Conservation (phyloP, 2,797 vertebrate genomes). For the Sternarchorhynchus goeldii region DNA sequence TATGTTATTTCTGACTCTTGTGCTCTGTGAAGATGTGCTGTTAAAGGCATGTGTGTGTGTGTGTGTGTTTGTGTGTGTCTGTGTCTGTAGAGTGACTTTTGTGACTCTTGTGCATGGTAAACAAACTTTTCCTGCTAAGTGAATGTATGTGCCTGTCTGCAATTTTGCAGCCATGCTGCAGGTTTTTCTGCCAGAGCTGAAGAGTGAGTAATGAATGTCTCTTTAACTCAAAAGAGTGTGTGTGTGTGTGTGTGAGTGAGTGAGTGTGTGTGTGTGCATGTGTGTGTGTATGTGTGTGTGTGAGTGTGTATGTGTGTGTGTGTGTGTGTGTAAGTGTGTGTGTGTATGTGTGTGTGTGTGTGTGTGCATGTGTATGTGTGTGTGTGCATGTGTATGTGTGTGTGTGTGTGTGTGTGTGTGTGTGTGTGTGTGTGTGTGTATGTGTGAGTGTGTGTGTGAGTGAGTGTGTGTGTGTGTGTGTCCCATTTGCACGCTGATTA, state of each 20-base stretch:
- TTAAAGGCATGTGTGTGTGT: constrained; percentile 26
- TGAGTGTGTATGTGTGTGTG: constrained; percentile 27
- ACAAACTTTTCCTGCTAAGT: constrained; percentile 24
- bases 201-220: constrained; percentile 36
- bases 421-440: constrained; percentile 33
- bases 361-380: neutral
- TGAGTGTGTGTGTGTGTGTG: constrained; percentile 10
- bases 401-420: constrained; percentile 16
- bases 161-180: constrained; percentile 6
- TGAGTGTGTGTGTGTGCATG: constrained; percentile 19
- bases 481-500: constrained; percentile 47
- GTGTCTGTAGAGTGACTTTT: no score
- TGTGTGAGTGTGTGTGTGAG: constrained; percentile 31
- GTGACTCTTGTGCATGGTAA: no score
- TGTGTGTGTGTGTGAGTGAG: constrained; percentile 13
- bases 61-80: constrained; percentile 21
- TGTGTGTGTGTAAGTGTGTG: constrained; percentile 23
- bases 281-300: constrained; percentile 29
- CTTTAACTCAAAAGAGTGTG: constrained; percentile 18
- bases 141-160: constrained; percentile 35
- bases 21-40: neutral
- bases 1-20: constrained; percentile 14
- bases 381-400: neutral
- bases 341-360: constrained; percentile 30
- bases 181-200: constrained; percentile 26